Conservation (phyloP, 2,888 invertebrate genomes). For the Drosophila testacea region DNA sequence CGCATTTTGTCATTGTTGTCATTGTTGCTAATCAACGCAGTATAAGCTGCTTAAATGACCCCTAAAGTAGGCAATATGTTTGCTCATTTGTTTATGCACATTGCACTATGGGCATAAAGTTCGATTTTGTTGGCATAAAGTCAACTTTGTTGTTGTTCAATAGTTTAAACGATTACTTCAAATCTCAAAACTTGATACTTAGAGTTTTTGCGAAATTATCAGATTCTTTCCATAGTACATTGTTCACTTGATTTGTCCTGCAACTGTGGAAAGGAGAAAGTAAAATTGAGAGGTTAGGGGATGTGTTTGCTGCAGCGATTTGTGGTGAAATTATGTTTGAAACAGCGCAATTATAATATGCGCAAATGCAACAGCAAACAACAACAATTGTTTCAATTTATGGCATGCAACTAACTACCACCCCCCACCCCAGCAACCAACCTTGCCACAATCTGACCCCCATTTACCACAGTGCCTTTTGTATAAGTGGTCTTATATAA, state of each 20-base stretch:
- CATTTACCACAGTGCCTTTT: slow-evolving; percentile 7
- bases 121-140: too few species aligned
- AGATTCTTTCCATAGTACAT: background rate
- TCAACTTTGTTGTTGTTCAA: too few species aligned
- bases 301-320: slow-evolving; percentile 47
- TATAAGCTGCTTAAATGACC: slow-evolving; percentile 53
- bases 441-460: background rate
- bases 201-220: too few species aligned
- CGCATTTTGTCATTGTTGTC: slow-evolving; percentile 50
- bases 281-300: background rate
- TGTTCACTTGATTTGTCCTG: background rate
- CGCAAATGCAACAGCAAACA: slow-evolving; percentile 39
- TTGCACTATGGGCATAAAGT: too few species aligned
- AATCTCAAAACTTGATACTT: too few species aligned
- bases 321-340: slow-evolving; percentile 63
- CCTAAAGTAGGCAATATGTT: slow-evolving; percentile 64
- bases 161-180: too few species aligned
- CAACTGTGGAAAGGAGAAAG: background rate
- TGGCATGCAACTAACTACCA: background rate
- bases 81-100: slow-evolving; percentile 30
- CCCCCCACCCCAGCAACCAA: background rate
- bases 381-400: slow-evolving; percentile 34
- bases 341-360: slow-evolving; percentile 49
- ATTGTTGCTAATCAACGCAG: slow-evolving; percentile 52
- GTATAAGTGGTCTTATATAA: slow-evolving; percentile 32